These are phyloP conservation scores for Hydropsyche tenuis DNA, from an alignment of 1,140 invertebrate genomes.

Conservation along the genomic window DNA sequence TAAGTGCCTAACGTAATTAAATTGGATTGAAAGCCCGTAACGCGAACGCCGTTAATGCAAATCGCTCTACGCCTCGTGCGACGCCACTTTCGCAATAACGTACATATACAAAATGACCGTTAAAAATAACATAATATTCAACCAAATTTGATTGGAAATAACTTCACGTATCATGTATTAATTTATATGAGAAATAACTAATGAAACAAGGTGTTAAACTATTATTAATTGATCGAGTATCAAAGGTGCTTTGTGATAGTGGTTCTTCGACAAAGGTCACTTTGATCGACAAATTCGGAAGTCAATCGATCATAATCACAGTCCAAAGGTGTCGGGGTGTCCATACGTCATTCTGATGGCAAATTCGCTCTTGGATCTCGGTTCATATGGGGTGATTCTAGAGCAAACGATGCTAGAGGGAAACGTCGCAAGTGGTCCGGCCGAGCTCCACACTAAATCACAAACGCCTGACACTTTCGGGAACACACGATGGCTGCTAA, in stretches of 20 bases:
- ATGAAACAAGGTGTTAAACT: too few relatives aligned
- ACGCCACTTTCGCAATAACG: neutral
- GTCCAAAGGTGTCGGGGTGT: neutral
- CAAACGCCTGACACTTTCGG: conserved; percentile 24
- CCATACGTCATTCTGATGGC: neutral
- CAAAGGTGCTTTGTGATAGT: too few relatives aligned
- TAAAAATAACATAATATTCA: too few relatives aligned
- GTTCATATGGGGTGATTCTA: neutral
- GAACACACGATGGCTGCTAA: conserved; percentile 28
- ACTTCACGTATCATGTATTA: too few relatives aligned
- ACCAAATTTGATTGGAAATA: too few relatives aligned
- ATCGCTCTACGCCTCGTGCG: too few relatives aligned
- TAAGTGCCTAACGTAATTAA: neutral
- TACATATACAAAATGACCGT: neutral
- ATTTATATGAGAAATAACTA: too few relatives aligned
- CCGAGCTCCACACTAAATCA: conserved; percentile 26
- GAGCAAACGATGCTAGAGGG: neutral
- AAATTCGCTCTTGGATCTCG: neutral
- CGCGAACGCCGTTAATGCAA: neutral
- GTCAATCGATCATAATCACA: neutral
- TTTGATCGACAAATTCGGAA: neutral
- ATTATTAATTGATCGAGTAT: too few relatives aligned
- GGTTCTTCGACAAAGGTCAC: too few relatives aligned
- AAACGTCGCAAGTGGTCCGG: too few relatives aligned
- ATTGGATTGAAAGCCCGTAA: conserved; percentile 10